phyloP scores from a whole-genome alignment of 2,888 invertebrate species.

The Dioctria rufipes region DNA sequence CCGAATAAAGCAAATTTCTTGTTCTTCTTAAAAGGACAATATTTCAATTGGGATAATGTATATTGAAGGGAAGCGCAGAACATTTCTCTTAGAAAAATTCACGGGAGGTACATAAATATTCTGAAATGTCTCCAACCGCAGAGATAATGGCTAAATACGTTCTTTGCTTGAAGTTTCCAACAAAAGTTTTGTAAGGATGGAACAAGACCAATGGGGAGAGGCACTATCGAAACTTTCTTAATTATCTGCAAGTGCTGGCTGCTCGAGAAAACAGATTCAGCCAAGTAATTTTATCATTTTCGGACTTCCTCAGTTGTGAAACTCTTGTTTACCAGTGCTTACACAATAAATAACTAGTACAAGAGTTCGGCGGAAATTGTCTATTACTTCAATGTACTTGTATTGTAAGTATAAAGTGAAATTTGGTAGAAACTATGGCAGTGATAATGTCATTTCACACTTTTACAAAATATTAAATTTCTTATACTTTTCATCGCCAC shows the following conservation, averaged over 20 bases:
- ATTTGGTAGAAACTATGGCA: not conserved
- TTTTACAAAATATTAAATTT: too few species aligned
- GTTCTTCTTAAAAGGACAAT: conserved; percentile 19
- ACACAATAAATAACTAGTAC: conserved; percentile 18
- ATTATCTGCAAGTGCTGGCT: conserved; percentile 43
- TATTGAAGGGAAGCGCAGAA: conserved; percentile 16
- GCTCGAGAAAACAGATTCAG: conserved; percentile 45
- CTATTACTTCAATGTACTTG: conserved; percentile 6
- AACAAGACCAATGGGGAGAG: conserved; percentile 25
- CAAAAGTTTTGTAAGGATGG: conserved; percentile 40
- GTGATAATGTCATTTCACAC: conserved; percentile 13
- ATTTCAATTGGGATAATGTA: conserved; percentile 44
- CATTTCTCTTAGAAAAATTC: conserved; percentile 15
- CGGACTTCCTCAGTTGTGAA: conserved; percentile 47
- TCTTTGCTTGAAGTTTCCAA: conserved; percentile 30
- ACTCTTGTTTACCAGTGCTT: conserved; percentile 39
- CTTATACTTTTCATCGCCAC: too few species aligned
- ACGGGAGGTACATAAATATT: conserved; percentile 35
- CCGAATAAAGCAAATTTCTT: not conserved
- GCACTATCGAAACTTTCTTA: conserved; percentile 48
- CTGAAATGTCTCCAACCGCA: conserved; percentile 39
- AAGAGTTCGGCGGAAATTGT: conserved; percentile 33
- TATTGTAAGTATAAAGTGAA: conserved; percentile 4
- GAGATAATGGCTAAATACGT: conserved; percentile 45
- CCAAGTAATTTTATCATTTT: conserved; percentile 49